Evolutionary conservation across 2,888 invertebrate genomes (phyloP).

Genomic region (Drosophila yooni): DNA sequence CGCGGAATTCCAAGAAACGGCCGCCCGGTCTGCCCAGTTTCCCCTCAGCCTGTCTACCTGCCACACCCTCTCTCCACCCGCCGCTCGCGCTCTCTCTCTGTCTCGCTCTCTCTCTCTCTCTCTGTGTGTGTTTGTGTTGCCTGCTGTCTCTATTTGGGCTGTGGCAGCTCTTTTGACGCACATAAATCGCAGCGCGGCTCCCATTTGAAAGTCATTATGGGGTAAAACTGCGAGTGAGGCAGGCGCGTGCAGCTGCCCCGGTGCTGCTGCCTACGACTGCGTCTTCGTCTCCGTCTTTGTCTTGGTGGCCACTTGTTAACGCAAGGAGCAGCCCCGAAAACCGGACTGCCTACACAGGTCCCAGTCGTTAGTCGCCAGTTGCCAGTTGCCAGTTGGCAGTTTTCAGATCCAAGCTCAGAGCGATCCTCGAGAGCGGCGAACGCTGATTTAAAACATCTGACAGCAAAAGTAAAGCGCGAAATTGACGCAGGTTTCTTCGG

Average conservation of each 20-base stretch:
- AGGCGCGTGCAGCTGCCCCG: conserved; percentile 77
- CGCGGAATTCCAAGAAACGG: conserved; percentile 74
- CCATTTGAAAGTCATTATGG: conserved; percentile 79
- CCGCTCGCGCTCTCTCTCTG: not conserved
- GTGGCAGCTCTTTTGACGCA: conserved; percentile 63
- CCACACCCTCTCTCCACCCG: not conserved
- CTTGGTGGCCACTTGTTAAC: conserved; percentile 73
- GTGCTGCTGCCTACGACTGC: conserved; percentile 29
- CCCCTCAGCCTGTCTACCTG: not conserved
- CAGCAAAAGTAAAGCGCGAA: conserved; percentile 80
- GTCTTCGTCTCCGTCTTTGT: conserved; percentile 14
- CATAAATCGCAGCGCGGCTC: conserved; percentile 76
- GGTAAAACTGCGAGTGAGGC: conserved; percentile 34
- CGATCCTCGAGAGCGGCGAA: conserved; percentile 42
- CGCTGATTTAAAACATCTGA: conserved; percentile 78
- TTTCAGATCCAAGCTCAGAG: not conserved
- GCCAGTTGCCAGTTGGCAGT: conserved; percentile 9
- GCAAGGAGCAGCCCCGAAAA: conserved; percentile 68
- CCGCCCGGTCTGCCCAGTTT: conserved; percentile 66
- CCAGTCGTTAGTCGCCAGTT: conserved; percentile 7
- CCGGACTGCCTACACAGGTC: conserved; percentile 73
- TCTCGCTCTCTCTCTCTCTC: not conserved
- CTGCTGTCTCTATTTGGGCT: conserved; percentile 8
- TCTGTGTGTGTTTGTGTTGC: not conserved
- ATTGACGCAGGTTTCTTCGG: conserved; percentile 76